Evolutionary conservation across 2,797 vertebrate genomes (phyloP), one percentile per base, ranked within the genome.

Genomic region (Pseudomugil gertrudae): DNA sequence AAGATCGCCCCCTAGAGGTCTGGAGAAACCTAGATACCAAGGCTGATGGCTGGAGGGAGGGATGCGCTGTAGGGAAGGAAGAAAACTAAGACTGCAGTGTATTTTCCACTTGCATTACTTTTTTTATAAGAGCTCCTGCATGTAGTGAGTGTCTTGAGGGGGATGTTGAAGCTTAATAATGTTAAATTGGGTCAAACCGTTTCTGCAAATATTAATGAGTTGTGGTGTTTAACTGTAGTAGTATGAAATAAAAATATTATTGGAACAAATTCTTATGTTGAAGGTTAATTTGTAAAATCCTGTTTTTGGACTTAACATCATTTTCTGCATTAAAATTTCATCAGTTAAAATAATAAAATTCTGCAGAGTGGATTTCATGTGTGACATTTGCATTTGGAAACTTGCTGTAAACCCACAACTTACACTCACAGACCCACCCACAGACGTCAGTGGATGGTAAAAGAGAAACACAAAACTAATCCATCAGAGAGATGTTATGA

Each of bases 1-100:
- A 72, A 72, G 76, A 84, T 79, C 79, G 72, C 85, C 84, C 87
- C 80, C 86, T 88, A 75, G 84, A 89, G 87, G 78, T 73, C 53
- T 7, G 50, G 63, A 66, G 61, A 84, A 87, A 90, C 70, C 80
- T 83, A 86, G 71, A 80, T 86, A 81, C 35, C 14, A 48, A 72
- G 48, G 40, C 70, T 24, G 61, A 62, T 26, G 43, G 47, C 67
- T 30, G 43, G 66, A 61, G 40, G 53, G 36, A 47, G 40, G 45
- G 32, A 14, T 3, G 24, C 10, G 24, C 29, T 57, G 40, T 51
- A 19, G 27, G 27, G 40, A 30, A 65, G 27, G 36, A 26, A 64
- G 21, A 14, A 60, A 38, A 48, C 26, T 2, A 51, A 60, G 33
- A 36, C 57, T 36, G 43, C 45, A 45, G 23, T 38, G 56, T 66